Evolutionary conservation across 1,140 invertebrate species (phyloP).

Genomic region (Dendroctonus ponderosae): DNA sequence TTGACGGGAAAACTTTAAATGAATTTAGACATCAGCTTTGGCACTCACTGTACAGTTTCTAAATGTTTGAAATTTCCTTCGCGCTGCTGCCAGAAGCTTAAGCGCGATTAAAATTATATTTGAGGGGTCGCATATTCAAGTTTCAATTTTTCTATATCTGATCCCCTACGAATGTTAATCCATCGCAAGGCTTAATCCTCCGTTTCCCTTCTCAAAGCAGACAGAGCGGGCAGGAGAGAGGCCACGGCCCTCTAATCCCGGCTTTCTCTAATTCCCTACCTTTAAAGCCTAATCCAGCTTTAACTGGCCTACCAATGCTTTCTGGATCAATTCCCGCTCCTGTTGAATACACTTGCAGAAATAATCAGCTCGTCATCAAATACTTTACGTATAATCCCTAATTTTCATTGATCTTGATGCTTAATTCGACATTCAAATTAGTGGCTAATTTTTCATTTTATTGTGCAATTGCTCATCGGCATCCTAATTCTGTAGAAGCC

Average conservation of each 20-base stretch:
- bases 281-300: slow-evolving; percentile 56
- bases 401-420: slow-evolving; percentile 7
- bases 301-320: slow-evolving; percentile 49
- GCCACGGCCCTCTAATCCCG: slow-evolving; percentile 51
- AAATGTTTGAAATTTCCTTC: too few relatives aligned
- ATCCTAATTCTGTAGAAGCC: background rate
- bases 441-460: background rate
- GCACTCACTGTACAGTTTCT: too few relatives aligned
- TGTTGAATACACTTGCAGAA: slow-evolving; percentile 33
- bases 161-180: slow-evolving; percentile 49
- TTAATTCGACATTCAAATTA: too few relatives aligned
- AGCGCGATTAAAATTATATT: slow-evolving; percentile 26
- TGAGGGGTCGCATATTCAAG: slow-evolving; percentile 25
- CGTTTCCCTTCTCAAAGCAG: slow-evolving; percentile 46
- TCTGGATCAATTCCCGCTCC: slow-evolving; percentile 34
- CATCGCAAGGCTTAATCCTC: slow-evolving; percentile 44
- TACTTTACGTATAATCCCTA: slow-evolving; percentile 14
- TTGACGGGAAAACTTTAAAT: too few relatives aligned
- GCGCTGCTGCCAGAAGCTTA: slow-evolving; percentile 1
- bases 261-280: slow-evolving; percentile 56
- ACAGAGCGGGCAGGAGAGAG: slow-evolving; percentile 32
- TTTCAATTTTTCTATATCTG: slow-evolving; percentile 48
- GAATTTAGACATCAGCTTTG: too few relatives aligned
- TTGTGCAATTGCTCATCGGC: background rate
- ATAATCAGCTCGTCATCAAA: slow-evolving; percentile 29